Base-by-base conservation (phyloP, 2,797 vertebrate species). In the Salarias fasciatus region DNA sequence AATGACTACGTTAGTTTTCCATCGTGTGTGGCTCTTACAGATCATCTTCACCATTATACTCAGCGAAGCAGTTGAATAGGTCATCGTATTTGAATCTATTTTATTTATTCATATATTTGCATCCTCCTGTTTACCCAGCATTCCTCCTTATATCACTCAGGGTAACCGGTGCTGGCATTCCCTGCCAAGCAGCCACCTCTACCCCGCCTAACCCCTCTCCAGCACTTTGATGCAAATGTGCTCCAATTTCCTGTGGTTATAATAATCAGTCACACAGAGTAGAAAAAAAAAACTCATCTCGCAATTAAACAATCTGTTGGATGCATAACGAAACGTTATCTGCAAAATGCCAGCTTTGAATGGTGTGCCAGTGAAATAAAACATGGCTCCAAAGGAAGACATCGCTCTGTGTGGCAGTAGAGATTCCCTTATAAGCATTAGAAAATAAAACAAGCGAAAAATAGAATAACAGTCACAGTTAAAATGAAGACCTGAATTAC, bases 181-280 rank as follows among this genome's bases (percentile, higher is more conserved):
- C 7, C 53, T 44, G 31, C 33, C 46, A 51, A 52, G 35, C 37
- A 41, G 35, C 56, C 11, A 4, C 51, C 7, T 28, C 56, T 13
- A 18, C 36, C 12, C 31, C 8, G 45, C 8, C 8, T 14, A 5
- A 24, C 11, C 12, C 13, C 11, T 30, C 14, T 24, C 14, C 36
- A 15, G 28, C 29, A 40, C 50, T n/a, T 51, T 11, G n/a, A 3
- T 58, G 35, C 33, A 64, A 62, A 72, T 62, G 54, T 30, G 42
- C 24, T 52, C 5, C 13, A 35, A 47, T 50, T 58, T 43, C 10
- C 0, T 48, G 13, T 1, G 0, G 2, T 45, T 43, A 8, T 5
- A 37, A 42, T 47, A 31, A 63, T 52, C 46, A 11, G 11, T 40
- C 29, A 33, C 8, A 44, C 11, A 8, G 6, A 8, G 30, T 28